Conservation (phyloP, 1,140 invertebrate genomes). For the Solenopsis invicta region DNA sequence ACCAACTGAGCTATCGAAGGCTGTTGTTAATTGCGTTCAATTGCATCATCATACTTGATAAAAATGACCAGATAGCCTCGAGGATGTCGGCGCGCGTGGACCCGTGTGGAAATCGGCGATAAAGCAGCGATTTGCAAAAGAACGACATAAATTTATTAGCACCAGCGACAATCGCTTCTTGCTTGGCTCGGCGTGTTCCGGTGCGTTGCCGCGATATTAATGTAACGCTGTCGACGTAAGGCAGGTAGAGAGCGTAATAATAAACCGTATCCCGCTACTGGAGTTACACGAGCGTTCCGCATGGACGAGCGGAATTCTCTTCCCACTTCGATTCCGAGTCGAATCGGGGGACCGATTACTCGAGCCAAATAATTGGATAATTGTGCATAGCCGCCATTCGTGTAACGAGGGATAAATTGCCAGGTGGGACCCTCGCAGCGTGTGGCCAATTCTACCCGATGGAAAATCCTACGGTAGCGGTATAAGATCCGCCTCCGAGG, state of each 20-base stretch:
- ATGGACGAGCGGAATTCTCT: conserved; percentile 64
- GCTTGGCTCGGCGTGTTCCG: conserved; percentile 26
- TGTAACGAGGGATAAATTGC: conserved; percentile 60
- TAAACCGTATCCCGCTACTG: conserved; percentile 64
- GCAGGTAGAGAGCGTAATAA: conserved; percentile 61
- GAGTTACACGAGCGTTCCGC: conserved; percentile 74
- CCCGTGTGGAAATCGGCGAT: conserved; percentile 11
- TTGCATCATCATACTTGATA: conserved; percentile 22
- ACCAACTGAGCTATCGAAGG: conserved; percentile 95
- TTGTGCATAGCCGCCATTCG: neutral
- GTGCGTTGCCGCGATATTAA: conserved; percentile 58
- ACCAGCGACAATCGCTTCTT: conserved; percentile 20
- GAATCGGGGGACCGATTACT: neutral
- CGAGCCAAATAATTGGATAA: conserved; percentile 14
- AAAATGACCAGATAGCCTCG: neutral
- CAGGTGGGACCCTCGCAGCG: neutral
- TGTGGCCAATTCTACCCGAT: neutral
- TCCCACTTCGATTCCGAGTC: conserved; percentile 29
- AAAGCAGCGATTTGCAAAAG: neutral
- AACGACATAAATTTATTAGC: neutral
- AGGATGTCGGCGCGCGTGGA: neutral
- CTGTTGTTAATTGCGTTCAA: neutral
- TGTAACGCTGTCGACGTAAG: conserved; percentile 63
- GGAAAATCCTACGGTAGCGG: conserved; percentile 6
- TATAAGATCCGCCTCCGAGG: neutral